Percentiles rank a stretch among this genome's conserved stretches.
These are phyloP conservation scores for Amblyopsis rosae DNA, from an alignment of 2,113 vertebrate genomes.

Conservation along the genomic window DNA sequence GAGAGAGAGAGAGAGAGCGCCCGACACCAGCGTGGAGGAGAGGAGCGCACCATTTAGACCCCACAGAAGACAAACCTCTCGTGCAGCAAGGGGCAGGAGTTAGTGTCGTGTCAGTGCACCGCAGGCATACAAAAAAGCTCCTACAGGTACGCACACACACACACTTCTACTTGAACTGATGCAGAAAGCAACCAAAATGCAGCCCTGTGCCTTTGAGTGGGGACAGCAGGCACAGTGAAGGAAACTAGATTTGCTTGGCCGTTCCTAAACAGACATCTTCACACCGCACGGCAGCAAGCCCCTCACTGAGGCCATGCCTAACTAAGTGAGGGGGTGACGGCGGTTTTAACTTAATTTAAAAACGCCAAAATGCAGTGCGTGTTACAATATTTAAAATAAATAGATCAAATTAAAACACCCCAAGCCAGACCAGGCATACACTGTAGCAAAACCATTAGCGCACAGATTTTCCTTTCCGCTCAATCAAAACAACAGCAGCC, in stretches of 20 bases:
- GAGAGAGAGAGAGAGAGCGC: background rate
- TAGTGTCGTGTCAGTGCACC: slow-evolving; percentile 41
- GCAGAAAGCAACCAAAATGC: slow-evolving; percentile 24
- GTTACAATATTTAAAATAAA: slow-evolving; percentile 23
- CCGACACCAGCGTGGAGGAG: no score
- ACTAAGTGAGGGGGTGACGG: slow-evolving; percentile 15
- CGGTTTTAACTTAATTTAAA: background rate
- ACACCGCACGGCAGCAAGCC: slow-evolving; percentile 12
- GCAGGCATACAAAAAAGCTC: background rate
- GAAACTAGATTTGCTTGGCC: background rate
- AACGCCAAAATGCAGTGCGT: slow-evolving; percentile 29
- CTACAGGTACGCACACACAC: slow-evolving; percentile 3
- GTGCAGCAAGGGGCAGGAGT: slow-evolving; percentile 47
- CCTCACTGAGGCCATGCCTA: slow-evolving; percentile 51
- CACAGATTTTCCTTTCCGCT: slow-evolving; percentile 67
- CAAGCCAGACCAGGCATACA: slow-evolving; percentile 62
- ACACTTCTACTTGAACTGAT: background rate
- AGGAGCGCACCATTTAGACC: slow-evolving; percentile 25
- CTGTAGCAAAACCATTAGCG: slow-evolving; percentile 54
- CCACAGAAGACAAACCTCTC: slow-evolving; percentile 30
- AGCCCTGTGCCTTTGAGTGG: slow-evolving; percentile 14
- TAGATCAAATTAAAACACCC: slow-evolving; percentile 51
- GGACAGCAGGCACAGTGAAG: slow-evolving; percentile 36
- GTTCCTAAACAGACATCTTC: background rate
- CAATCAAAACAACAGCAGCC: background rate